Percentiles rank a stretch among this genome's conserved stretches.
Evolutionary conservation across 2,888 invertebrate species (phyloP).

Genomic region (Tethea ocularis): DNA sequence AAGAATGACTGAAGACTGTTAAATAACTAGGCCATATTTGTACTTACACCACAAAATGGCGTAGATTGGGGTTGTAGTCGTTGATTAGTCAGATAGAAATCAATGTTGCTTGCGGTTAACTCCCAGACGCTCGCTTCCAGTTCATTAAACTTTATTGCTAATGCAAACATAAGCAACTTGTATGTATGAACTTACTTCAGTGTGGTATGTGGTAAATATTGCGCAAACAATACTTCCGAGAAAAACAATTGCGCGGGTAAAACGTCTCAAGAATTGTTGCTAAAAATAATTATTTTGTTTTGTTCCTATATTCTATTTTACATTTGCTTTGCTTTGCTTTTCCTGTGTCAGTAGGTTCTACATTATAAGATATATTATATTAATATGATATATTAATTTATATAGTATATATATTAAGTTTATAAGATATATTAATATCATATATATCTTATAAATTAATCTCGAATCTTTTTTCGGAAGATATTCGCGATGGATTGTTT

Average conservation of each 20-base stretch:
- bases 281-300: not conserved
- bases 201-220: not conserved
- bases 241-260: not conserved
- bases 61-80: not conserved
- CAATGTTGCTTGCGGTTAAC: slow-evolving; percentile 9
- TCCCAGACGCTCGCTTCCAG: slow-evolving; percentile 9
- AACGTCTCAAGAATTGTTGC: not conserved
- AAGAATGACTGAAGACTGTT: not conserved
- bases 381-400: no score
- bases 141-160: slow-evolving; percentile 8
- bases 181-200: not conserved
- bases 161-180: slow-evolving; percentile 2
- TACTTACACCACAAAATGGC: not conserved
- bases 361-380: no score
- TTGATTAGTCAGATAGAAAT: not conserved
- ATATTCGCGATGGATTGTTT: no score
- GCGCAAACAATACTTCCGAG: not conserved
- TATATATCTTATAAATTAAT: no score
- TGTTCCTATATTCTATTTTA: no score
- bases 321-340: no score
- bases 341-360: no score
- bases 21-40: not conserved
- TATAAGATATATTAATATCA: no score
- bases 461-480: no score
- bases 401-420: no score